Conservation (phyloP, 2,888 invertebrate species). For the Lasioglossum figueresi region DNA sequence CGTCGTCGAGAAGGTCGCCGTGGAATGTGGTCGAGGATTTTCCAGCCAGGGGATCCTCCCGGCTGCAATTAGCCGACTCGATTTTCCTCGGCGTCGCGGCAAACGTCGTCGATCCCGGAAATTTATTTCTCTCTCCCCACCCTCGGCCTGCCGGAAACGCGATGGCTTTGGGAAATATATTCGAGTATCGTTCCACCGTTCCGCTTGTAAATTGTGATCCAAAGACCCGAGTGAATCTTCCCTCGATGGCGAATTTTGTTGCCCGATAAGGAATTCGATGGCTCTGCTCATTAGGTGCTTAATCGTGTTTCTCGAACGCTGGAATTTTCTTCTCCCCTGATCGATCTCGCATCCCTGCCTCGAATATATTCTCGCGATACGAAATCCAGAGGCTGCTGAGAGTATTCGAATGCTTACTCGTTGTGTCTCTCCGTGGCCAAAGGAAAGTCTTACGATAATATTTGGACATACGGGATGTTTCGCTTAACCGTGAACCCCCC, state of each 20-base stretch:
- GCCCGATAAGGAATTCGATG: slow-evolving; percentile 26
- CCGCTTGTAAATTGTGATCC: slow-evolving; percentile 65
- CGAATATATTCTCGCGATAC: not conserved
- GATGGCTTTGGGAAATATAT: slow-evolving; percentile 64
- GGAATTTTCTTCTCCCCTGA: not conserved
- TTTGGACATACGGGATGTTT: too few relatives aligned
- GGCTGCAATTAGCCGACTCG: slow-evolving; percentile 72
- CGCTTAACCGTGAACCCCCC: too few relatives aligned
- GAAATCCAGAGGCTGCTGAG: not conserved
- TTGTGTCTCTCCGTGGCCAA: too few relatives aligned
- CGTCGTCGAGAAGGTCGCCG: slow-evolving; percentile 28
- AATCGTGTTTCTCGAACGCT: slow-evolving; percentile 18
- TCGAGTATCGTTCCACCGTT: slow-evolving; percentile 65
- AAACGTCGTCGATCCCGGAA: slow-evolving; percentile 70
- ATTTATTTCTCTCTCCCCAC: slow-evolving; percentile 65
- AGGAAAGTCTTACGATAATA: too few relatives aligned
- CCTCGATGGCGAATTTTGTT: slow-evolving; percentile 47
- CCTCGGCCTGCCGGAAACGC: slow-evolving; percentile 29
- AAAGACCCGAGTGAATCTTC: slow-evolving; percentile 49
- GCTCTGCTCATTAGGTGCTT: slow-evolving; percentile 37
- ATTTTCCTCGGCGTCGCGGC: slow-evolving; percentile 68
- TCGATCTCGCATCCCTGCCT: not conserved
- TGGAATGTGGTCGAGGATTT: slow-evolving; percentile 67
- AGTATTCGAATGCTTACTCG: not conserved
- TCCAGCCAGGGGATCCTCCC: slow-evolving; percentile 35